These are phyloP conservation scores for Nipponacmea schrenckii DNA, from an alignment of 2,888 invertebrate genomes.

Conservation along the genomic window DNA sequence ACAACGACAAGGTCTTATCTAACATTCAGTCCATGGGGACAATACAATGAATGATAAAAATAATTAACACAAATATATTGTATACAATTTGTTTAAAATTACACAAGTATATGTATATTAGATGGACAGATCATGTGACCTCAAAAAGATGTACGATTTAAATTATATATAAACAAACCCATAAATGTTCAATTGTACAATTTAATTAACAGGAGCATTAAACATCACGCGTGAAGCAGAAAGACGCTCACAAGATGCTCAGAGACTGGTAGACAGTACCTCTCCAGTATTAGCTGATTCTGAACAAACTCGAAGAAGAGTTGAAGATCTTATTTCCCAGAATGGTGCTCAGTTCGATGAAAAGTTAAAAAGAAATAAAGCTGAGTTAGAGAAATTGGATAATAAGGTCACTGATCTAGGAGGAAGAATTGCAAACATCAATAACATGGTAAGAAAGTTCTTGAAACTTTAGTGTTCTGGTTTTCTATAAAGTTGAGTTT, in stretches of 20 bases:
- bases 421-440: slow-evolving; percentile 82
- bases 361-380: slow-evolving; percentile 80
- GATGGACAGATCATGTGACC: too few species aligned
- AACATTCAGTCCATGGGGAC: too few species aligned
- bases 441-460: slow-evolving; percentile 77
- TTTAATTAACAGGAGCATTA: slow-evolving; percentile 75
- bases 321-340: slow-evolving; percentile 64
- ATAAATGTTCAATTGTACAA: too few species aligned
- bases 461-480: neutral
- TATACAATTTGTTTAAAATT: too few species aligned
- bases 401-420: slow-evolving; percentile 77
- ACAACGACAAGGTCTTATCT: too few species aligned
- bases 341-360: slow-evolving; percentile 74
- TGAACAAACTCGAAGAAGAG: slow-evolving; percentile 57
- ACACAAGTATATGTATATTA: too few species aligned
- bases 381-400: slow-evolving; percentile 76
- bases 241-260: slow-evolving; percentile 72
- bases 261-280: slow-evolving; percentile 66
- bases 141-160: too few species aligned
- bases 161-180: too few species aligned
- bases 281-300: slow-evolving; percentile 68
- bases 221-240: slow-evolving; percentile 86
- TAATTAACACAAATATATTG: too few species aligned
- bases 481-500: too few species aligned
- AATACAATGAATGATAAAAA: too few species aligned